Percentiles rank a stretch among this genome's conserved stretches.
Conservation (phyloP, 2,797 vertebrate genomes). For the Chloroceryle inda region DNA sequence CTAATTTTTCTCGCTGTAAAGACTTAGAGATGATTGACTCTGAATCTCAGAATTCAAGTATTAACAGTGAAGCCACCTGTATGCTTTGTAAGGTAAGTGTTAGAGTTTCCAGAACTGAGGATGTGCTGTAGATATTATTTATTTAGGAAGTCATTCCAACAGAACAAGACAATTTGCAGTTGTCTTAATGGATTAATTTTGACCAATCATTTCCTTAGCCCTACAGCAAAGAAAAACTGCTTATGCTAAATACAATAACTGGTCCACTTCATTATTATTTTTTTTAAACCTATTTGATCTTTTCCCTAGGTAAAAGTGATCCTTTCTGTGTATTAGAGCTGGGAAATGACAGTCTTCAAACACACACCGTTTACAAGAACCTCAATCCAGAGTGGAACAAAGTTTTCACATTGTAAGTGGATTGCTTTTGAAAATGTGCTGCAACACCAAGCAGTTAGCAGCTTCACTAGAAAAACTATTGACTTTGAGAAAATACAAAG, state of each 20-base stretch:
- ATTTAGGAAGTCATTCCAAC: not conserved
- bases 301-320: conserved; percentile 90
- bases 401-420: conserved; percentile 93
- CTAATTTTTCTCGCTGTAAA: not conserved
- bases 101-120: not conserved
- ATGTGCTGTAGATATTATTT: accelerated
- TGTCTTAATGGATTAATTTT: not conserved
- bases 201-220: not conserved
- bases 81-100: not conserved
- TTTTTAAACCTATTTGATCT: not conserved
- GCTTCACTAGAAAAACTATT: not conserved
- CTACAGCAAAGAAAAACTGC: not conserved
- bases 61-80: not conserved
- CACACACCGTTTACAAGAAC: conserved; percentile 91
- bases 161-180: accelerated
- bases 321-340: conserved; percentile 93
- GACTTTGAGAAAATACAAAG: conserved; percentile 42
- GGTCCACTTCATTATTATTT: not conserved
- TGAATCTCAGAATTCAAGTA: not conserved
- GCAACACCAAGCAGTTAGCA: not conserved
- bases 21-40: not conserved
- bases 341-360: conserved; percentile 93
- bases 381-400: conserved; percentile 97
- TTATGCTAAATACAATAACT: not conserved
- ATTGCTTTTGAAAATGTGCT: not conserved